phyloP scores from a whole-genome alignment of 1,140 invertebrate species.

The Stenopsyche tienmushanensis region DNA sequence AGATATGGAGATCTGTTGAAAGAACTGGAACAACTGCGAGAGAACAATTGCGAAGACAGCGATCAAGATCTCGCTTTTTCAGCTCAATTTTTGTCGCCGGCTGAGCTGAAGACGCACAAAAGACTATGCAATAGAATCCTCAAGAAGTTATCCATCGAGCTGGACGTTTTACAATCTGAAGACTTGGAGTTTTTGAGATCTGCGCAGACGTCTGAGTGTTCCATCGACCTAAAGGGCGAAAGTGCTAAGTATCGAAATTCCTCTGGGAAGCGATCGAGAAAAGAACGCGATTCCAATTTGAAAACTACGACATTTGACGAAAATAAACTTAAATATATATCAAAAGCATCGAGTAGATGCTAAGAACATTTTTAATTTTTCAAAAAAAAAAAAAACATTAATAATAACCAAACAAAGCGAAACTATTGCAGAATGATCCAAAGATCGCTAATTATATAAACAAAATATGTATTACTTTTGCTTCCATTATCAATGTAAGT shows the following conservation, averaged over 20 bases:
- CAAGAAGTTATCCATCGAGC: conserved; percentile 27
- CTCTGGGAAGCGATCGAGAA: no score
- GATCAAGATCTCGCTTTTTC: conserved; percentile 7
- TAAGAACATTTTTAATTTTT: not conserved
- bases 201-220: not conserved
- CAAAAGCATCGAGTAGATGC: not conserved
- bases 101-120: conserved; percentile 34
- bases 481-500: no score
- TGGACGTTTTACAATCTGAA: conserved; percentile 17
- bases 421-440: no score
- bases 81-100: conserved; percentile 29
- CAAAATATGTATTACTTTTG: not conserved
- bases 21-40: conserved; percentile 6
- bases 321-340: not conserved
- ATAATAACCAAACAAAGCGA: no score
- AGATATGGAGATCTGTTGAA: conserved; percentile 21
- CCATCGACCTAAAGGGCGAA: no score
- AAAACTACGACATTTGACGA: not conserved
- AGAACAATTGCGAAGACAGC: conserved; percentile 17
- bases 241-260: no score
- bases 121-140: conserved; percentile 31
- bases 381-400: no score
- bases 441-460: no score
- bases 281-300: not conserved
- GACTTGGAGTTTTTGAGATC: not conserved